A percentile compares a stretch with the other conserved stretches of the same genome.
phyloP scores from a whole-genome alignment of 2,888 invertebrate genomes.

The Acrobasis suavella region DNA sequence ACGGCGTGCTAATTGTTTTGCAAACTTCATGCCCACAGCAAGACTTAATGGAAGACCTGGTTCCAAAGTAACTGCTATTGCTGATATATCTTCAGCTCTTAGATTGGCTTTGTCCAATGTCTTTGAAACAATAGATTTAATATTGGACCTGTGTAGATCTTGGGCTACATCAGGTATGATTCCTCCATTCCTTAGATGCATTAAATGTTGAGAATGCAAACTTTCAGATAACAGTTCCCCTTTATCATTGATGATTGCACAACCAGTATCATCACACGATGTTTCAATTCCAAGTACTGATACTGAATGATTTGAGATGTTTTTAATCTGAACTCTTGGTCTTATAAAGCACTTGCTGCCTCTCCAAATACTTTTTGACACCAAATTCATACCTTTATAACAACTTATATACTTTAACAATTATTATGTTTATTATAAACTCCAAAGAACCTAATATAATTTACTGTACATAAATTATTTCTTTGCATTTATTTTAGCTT shows the following conservation, averaged over 20 bases:
- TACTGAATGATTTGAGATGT: slow-evolving; percentile 54
- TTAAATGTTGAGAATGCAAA: slow-evolving; percentile 89
- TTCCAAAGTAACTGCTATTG: slow-evolving; percentile 94
- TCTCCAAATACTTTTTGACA: slow-evolving; percentile 3
- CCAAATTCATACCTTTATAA: too few relatives aligned
- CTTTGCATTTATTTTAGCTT: too few relatives aligned
- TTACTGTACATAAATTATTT: too few relatives aligned
- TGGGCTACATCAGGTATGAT: slow-evolving; percentile 95
- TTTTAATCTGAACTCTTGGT: neutral
- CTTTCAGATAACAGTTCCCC: slow-evolving; percentile 91
- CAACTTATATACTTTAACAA: too few relatives aligned
- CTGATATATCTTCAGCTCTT: slow-evolving; percentile 87
- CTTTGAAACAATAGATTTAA: slow-evolving; percentile 87
- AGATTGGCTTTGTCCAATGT: slow-evolving; percentile 86
- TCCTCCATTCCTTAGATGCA: slow-evolving; percentile 90
- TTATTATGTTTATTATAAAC: too few relatives aligned
- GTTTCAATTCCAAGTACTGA: slow-evolving; percentile 96
- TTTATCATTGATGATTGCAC: slow-evolving; percentile 90
- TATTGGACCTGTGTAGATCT: slow-evolving; percentile 89
- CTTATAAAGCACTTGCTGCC: slow-evolving; percentile 7
- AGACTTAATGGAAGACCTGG: slow-evolving; percentile 93
- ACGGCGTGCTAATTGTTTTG: slow-evolving; percentile 87
- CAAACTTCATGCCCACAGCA: slow-evolving; percentile 90
- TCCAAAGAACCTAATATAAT: too few relatives aligned
- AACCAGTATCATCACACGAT: slow-evolving; percentile 98